These are phyloP conservation scores for Sylvicola fuscatus DNA, from an alignment of 2,888 invertebrate genomes.

Conservation along the genomic window DNA sequence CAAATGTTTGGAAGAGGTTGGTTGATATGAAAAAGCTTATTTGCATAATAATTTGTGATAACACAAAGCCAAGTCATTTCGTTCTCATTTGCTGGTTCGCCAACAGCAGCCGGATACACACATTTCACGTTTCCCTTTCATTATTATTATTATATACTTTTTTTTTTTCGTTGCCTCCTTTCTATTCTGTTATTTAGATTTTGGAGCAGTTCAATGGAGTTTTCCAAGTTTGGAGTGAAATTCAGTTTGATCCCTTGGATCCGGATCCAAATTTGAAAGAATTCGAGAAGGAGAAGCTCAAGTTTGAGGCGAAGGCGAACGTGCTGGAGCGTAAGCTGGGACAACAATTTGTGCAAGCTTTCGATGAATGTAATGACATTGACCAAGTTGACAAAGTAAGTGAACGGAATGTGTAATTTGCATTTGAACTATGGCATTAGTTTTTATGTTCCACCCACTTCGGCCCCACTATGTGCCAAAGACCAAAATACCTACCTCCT, in stretches of 20 bases:
- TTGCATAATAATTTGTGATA: too few relatives aligned
- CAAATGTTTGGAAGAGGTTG: too few relatives aligned
- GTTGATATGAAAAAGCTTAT: too few relatives aligned
- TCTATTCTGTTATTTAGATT: conserved; percentile 2
- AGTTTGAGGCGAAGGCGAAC: conserved; percentile 37
- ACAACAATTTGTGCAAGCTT: conserved; percentile 57
- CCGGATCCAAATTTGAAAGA: conserved; percentile 39
- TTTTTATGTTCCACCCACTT: too few relatives aligned
- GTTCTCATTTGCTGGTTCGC: too few relatives aligned
- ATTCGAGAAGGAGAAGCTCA: conserved; percentile 41
- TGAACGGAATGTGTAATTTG: too few relatives aligned
- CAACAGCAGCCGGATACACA: too few relatives aligned
- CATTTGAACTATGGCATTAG: too few relatives aligned
- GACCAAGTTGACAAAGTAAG: conserved; percentile 38
- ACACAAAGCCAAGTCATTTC: too few relatives aligned
- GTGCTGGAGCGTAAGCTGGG: conserved; percentile 62
- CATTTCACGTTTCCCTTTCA: too few relatives aligned
- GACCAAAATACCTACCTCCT: too few relatives aligned
- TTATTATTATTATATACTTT: background rate
- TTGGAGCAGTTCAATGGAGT: conserved; percentile 14
- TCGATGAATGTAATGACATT: conserved; percentile 55
- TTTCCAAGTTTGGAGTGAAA: conserved; percentile 25
- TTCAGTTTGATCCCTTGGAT: conserved; percentile 54
- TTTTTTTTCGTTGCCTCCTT: background rate
- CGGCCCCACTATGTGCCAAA: too few relatives aligned